Evolutionary conservation across 2,113 vertebrate species (phyloP).

Genomic region (Saccopteryx leptura): DNA sequence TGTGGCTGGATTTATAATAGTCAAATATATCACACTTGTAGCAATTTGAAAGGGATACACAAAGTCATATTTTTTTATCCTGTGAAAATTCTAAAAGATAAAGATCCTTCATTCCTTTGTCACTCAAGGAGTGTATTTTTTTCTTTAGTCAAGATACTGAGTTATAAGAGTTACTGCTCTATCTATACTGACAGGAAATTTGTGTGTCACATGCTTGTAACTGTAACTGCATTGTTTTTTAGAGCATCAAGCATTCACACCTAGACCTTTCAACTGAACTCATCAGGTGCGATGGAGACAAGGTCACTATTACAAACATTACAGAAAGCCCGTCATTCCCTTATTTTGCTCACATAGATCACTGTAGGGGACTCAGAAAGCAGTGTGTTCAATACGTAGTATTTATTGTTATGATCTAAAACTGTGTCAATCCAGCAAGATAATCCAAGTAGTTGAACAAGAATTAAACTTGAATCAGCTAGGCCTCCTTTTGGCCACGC

Average conservation of each 20-base stretch:
- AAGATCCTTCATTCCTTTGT: neutral
- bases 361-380: neutral
- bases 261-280: too few species aligned
- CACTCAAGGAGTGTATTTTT: neutral
- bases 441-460: neutral
- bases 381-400: neutral
- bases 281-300: neutral
- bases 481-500: neutral
- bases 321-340: neutral
- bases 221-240: neutral
- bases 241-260: neutral
- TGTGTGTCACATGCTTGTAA: neutral
- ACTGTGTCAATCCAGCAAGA: neutral
- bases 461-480: neutral
- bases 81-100: neutral
- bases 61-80: neutral
- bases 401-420: neutral
- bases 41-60: neutral
- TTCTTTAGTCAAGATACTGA: too few species aligned
- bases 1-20: neutral
- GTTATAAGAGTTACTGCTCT: too few species aligned
- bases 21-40: neutral
- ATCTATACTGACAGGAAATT: neutral
- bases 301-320: neutral
- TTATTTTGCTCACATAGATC: neutral